phyloP scores from a whole-genome alignment of 1,140 invertebrate genomes.

The Triops cancriformis region DNA sequence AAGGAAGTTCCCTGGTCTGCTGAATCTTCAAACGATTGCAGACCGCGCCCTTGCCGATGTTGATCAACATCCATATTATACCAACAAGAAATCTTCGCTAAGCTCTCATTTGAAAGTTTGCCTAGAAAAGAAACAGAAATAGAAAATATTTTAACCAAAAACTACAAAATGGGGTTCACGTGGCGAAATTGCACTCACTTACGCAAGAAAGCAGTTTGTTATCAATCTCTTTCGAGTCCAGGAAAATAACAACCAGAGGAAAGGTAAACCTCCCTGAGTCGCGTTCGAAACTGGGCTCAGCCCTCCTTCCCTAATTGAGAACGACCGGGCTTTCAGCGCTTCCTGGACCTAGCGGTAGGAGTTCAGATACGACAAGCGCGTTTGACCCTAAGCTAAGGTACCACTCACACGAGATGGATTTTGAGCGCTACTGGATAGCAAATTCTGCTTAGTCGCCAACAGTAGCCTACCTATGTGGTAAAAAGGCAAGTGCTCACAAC shows the following conservation, averaged over 20 bases:
- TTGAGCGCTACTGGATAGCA: too few relatives aligned
- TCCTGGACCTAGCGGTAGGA: neutral
- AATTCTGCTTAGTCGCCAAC: too few relatives aligned
- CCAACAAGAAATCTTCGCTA: neutral
- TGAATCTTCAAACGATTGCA: neutral
- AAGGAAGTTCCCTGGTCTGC: neutral
- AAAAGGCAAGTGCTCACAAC: too few relatives aligned
- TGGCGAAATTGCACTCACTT: neutral
- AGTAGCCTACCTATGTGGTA: too few relatives aligned
- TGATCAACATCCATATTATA: constrained; percentile 5
- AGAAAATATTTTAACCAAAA: neutral
- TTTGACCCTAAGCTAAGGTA: too few relatives aligned
- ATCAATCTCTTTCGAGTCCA: neutral
- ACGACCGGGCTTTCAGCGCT: neutral
- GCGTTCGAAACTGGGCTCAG: neutral
- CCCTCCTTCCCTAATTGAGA: neutral
- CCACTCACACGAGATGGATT: too few relatives aligned
- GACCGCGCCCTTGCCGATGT: constrained; percentile 7
- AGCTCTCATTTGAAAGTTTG: neutral
- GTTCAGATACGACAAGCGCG: neutral
- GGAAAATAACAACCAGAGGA: neutral
- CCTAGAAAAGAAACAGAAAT: neutral
- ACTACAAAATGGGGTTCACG: neutral
- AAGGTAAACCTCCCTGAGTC: neutral
- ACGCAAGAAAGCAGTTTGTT: neutral